A percentile compares a stretch with the other conserved stretches of the same genome.
phyloP scores from a whole-genome alignment of 2,888 invertebrate species.

The Desoria tigrina region DNA sequence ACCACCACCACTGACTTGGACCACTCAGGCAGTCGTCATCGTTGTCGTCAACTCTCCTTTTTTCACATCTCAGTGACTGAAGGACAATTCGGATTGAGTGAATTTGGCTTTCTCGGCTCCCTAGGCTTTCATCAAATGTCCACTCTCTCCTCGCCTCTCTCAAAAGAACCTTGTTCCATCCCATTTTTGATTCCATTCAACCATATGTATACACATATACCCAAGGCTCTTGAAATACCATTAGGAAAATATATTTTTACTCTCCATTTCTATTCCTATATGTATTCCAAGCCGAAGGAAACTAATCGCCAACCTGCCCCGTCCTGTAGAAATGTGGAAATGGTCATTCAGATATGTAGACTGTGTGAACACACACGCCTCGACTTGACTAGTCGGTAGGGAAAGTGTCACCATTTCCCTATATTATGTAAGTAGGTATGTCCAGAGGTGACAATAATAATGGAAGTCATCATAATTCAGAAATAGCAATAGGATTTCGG shows the following conservation, averaged over 20 bases:
- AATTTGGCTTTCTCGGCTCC: conserved; percentile 14
- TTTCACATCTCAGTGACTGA: conserved; percentile 7
- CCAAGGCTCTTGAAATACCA: conserved; percentile 10
- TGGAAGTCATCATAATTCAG: conserved; percentile 10
- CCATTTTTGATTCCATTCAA: conserved; percentile 10
- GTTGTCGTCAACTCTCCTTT: conserved; percentile 7
- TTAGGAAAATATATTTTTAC: conserved; percentile 4
- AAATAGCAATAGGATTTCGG: background rate
- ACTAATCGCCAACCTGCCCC: background rate
- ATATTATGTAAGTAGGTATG: background rate
- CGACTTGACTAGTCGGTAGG: too few species aligned
- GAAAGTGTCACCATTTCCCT: too few species aligned
- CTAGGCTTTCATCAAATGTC: conserved; percentile 14
- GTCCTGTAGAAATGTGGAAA: conserved; percentile 9
- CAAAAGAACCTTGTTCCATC: conserved; percentile 20
- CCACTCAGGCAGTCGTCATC: conserved; percentile 9
- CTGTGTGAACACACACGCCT: background rate
- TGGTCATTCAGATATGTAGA: background rate
- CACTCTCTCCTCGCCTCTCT: conserved; percentile 12
- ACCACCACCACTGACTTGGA: too few species aligned
- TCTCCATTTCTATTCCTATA: background rate
- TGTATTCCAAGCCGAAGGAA: background rate
- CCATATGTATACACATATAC: background rate
- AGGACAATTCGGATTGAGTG: conserved; percentile 6
- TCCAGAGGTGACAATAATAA: background rate